phyloP scores from a whole-genome alignment of 2,113 vertebrate genomes.

The Prunella himalayana region DNA sequence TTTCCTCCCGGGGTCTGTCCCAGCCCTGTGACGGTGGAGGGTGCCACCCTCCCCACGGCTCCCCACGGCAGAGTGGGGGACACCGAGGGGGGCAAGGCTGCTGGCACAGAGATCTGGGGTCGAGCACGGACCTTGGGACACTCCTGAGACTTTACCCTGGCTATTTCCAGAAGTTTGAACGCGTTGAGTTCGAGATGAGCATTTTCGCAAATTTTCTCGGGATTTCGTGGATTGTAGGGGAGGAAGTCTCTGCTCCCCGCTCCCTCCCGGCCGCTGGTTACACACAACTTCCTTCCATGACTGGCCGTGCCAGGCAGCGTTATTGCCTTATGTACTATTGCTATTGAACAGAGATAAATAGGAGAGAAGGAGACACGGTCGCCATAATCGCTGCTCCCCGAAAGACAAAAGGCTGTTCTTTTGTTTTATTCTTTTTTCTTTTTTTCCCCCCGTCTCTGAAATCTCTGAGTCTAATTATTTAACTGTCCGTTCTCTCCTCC shows the following conservation, averaged over 20 bases:
- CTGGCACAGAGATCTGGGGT: background rate
- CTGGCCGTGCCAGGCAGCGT: background rate
- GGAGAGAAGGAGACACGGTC: background rate
- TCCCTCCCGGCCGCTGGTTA: background rate
- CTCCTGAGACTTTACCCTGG: background rate
- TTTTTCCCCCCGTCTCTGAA: background rate
- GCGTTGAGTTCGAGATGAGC: background rate
- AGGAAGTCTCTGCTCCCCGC: background rate
- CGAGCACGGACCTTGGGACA: background rate
- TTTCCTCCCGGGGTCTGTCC: background rate
- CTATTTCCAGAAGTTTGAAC: background rate
- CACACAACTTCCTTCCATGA: background rate
- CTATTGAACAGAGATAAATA: background rate
- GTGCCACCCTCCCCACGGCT: background rate
- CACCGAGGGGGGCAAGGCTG: background rate
- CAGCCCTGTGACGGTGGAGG: background rate
- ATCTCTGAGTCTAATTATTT: constrained; percentile 28
- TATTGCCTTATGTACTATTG: background rate
- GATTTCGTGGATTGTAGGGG: background rate
- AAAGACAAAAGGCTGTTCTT: background rate
- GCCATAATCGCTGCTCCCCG: background rate
- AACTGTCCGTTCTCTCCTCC: constrained; percentile 49
- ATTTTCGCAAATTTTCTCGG: background rate
- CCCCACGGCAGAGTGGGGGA: background rate
- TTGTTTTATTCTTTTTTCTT: background rate